A percentile compares a stretch with the other conserved stretches of the same genome.
These are phyloP conservation scores for Dolomedes plantarius DNA, from an alignment of 2,888 invertebrate species.

Conservation along the genomic window DNA sequence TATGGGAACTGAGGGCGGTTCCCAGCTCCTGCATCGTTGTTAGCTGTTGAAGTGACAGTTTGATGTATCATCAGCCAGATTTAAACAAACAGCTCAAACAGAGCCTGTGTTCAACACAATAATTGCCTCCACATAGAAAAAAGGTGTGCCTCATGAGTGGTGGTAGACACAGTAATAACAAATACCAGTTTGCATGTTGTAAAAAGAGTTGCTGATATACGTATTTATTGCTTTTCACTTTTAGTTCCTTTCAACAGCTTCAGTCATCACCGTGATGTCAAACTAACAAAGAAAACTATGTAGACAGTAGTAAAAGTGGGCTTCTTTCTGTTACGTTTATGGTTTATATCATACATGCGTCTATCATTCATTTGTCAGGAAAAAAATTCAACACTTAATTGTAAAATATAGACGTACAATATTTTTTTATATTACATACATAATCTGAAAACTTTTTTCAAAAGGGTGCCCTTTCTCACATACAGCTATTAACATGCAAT, in stretches of 20 bases:
- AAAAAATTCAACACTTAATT: no score
- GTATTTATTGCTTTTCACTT: not conserved
- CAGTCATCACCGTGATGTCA: no score
- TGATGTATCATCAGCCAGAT: conserved; percentile 6
- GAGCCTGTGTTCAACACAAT: not conserved
- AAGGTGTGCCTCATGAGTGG: conserved; percentile 47
- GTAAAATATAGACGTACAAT: no score
- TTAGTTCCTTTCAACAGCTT: not conserved
- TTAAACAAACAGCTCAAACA: not conserved
- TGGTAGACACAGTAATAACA: conserved; percentile 14
- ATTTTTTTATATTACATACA: no score
- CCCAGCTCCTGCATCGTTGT: not conserved
- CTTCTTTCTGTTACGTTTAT: no score
- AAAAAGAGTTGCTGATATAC: conserved; percentile 16
- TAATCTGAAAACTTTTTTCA: no score
- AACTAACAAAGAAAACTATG: no score
- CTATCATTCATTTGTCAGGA: no score
- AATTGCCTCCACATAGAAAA: conserved; percentile 2
- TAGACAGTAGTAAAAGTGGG: no score
- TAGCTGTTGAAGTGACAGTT: not conserved
- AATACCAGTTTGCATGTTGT: conserved; percentile 21
- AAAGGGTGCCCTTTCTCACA: no score
- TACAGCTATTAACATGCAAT: no score
- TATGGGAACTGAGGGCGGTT: not conserved
- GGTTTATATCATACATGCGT: no score